Evolutionary conservation across 2,113 vertebrate species (phyloP), one percentile per base, ranked within the genome.

Genomic region (Ammodytes dubius): DNA sequence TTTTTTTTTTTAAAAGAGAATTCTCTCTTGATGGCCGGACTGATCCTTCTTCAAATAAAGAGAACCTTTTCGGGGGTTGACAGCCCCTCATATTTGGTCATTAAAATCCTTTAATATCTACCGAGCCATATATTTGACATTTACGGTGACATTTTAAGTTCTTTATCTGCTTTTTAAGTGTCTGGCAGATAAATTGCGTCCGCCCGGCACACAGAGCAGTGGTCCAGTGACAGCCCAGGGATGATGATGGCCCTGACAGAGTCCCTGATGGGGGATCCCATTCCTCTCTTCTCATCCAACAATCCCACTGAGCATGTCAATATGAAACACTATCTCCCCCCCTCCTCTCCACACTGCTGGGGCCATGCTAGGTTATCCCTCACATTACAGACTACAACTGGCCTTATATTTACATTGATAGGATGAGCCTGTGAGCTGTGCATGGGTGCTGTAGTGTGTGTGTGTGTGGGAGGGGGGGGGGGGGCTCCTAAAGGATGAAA

Each of bases 291-390:
- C 90, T 91, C 88, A 81, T 92, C 87, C 92, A 93, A 93, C 89
- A 92, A 90, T 94, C 93, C 93, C 92, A 90, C 82, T 81, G 93
- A 92, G 93, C 92, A 91, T 94, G 92, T 93, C 92, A 92, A 93
- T 92, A 89, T 93, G 93, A 93, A 93, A 94, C 89, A 69, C 86
- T 82, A 94, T 82, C 81, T 79, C 82, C 50, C 76, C 70, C 42
- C 6, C 68, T 19, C 27, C 46, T 17, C 12, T 19, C 42, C 70
- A 58, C 60, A 65, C 73, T 56, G 81, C 73, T 56, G 81, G 66
- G 74, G 60, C 81, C 73, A 37, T 10, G 56, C 77, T 50, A 46
- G 70, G 78, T 79, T 68, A 59, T 67, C 77, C 72, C 79, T 77
- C 76, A 79, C 58, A 57, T 88, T 89, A 75, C 50, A 82, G 67